A percentile compares a stretch with the other conserved stretches of the same genome.
These are phyloP conservation scores for Syngnathus rostellatus DNA, from an alignment of 2,797 vertebrate genomes.

Conservation along the genomic window DNA sequence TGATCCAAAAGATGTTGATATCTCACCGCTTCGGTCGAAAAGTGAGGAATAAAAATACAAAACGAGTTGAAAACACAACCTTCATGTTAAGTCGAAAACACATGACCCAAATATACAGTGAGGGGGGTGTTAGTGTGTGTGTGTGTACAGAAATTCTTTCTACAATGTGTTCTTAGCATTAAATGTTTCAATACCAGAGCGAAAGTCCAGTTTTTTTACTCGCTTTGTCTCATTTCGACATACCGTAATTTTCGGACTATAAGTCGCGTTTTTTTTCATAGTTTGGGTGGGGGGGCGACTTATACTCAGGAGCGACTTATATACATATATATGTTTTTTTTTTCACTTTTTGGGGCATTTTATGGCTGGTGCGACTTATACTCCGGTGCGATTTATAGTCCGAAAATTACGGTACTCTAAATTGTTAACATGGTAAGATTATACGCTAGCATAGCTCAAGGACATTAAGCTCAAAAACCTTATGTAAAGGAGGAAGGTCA, in stretches of 20 bases:
- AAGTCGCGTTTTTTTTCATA: no score
- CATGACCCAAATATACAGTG: background rate
- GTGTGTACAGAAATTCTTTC: background rate
- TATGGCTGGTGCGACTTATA: no score
- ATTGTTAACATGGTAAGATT: background rate
- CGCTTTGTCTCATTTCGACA: background rate
- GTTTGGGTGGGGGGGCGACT: no score
- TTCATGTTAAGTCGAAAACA: no score
- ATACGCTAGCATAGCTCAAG: background rate
- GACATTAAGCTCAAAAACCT: background rate
- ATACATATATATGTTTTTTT: no score
- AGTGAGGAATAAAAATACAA: background rate
- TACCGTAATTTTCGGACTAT: no score
- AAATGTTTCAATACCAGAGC: background rate
- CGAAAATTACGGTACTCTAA: background rate
- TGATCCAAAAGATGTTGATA: slow-evolving; percentile 18
- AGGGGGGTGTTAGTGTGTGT: background rate
- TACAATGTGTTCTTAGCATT: background rate
- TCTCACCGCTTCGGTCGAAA: background rate
- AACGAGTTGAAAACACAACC: background rate
- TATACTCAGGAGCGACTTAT: no score
- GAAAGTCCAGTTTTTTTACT: background rate
- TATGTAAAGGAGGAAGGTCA: background rate
- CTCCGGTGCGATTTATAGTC: no score
- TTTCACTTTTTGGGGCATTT: no score